Evolutionary conservation across 53 echinoderm and acorn worm species (phyloP).

Genomic region (Mesocentrotus franciscanus): DNA sequence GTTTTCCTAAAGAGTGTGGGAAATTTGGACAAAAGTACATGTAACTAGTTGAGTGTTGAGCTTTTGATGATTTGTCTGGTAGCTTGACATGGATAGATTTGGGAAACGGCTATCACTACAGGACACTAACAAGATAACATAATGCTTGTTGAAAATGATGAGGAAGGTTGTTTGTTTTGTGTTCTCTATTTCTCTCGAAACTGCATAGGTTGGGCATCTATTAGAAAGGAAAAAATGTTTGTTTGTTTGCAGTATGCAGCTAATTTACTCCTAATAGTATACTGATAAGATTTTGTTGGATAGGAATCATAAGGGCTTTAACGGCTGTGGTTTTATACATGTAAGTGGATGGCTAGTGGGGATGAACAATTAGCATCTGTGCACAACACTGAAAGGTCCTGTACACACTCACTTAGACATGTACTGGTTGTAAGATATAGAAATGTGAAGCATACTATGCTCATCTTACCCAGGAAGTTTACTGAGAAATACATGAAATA

Average conservation of each 20-base stretch:
- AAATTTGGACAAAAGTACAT: neutral
- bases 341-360: no score
- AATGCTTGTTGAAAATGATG: neutral
- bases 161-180: neutral
- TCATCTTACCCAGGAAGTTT: no score
- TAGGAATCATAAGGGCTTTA: neutral
- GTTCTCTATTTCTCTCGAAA: neutral
- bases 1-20: neutral
- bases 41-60: neutral
- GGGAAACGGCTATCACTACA: no score
- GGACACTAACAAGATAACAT: neutral
- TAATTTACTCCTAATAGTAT: neutral
- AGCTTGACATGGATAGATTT: neutral
- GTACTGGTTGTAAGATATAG: no score
- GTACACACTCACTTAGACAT: no score
- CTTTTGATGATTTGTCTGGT: neutral
- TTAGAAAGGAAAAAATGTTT: neutral
- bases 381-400: neutral
- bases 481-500: neutral
- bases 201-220: neutral
- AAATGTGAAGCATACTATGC: no score
- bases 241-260: neutral
- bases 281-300: neutral
- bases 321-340: no score
- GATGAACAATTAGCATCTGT: neutral